Conservation (phyloP, 2,113 vertebrate species). For the Hoplias malabaricus region DNA sequence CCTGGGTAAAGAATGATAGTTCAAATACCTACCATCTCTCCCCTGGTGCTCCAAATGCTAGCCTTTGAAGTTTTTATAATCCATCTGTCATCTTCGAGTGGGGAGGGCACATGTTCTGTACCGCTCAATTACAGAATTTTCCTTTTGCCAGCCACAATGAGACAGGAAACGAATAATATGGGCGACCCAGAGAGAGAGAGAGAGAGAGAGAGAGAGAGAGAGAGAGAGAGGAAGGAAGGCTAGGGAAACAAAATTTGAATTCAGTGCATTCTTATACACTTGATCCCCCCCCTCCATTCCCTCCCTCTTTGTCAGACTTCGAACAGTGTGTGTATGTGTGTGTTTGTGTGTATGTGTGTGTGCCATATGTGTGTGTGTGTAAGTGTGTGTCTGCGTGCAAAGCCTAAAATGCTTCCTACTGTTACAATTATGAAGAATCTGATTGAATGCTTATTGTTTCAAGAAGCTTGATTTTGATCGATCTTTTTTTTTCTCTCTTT, state of each 20-base stretch:
- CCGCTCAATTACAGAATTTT: conserved; percentile 97
- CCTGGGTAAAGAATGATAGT: conserved; percentile 98
- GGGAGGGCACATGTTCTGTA: conserved; percentile 97
- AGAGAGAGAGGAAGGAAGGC: conserved; percentile 29
- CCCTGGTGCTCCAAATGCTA: conserved; percentile 94
- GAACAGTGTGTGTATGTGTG: neutral
- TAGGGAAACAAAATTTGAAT: conserved; percentile 25
- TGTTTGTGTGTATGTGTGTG: conserved; percentile 1
- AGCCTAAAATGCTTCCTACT: conserved; percentile 76
- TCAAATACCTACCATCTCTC: conserved; percentile 99
- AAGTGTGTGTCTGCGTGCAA: conserved; percentile 83
- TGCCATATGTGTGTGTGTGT: conserved; percentile 73
- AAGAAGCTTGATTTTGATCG: conserved; percentile 70
- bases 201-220: conserved; percentile 62
- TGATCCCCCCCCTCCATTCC: conserved; percentile 51
- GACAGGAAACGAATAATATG: conserved; percentile 89
- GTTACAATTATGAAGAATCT: conserved; percentile 75
- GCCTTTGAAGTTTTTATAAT: conserved; percentile 99
- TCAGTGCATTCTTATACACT: conserved; percentile 43
- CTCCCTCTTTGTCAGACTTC: neutral
- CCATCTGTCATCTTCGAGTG: conserved; percentile 99
- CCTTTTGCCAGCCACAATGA: conserved; percentile 89
- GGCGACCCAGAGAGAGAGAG: conserved; percentile 79
- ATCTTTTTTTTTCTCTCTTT: conserved; percentile 51
- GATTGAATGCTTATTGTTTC: conserved; percentile 77